Conservation (phyloP, 2,888 invertebrate genomes). For the Helicoverpa assulta region DNA sequence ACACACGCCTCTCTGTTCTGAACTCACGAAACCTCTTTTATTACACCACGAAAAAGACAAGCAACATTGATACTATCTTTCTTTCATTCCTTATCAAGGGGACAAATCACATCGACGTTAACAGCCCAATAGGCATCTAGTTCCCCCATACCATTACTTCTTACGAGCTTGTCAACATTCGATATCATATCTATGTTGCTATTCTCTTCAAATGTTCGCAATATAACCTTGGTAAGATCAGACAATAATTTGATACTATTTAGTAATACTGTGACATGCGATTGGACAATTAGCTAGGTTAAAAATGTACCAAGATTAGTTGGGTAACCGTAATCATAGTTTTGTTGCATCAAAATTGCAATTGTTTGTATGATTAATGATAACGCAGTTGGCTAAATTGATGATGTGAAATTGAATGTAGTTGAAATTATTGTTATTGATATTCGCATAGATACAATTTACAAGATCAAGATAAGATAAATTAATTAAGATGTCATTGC, state of each 20-base stretch:
- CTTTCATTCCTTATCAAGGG: background rate
- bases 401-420: slow-evolving; percentile 25
- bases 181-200: slow-evolving; percentile 48
- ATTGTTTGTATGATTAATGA: slow-evolving; percentile 46
- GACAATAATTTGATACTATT: slow-evolving; percentile 61
- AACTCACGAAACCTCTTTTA: background rate
- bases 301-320: slow-evolving; percentile 42
- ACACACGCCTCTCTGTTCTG: background rate
- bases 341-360: slow-evolving; percentile 44
- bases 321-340: slow-evolving; percentile 36
- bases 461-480: no score
- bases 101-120: background rate
- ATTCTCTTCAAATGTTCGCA: slow-evolving; percentile 49
- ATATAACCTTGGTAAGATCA: slow-evolving; percentile 47
- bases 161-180: slow-evolving; percentile 28
- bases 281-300: slow-evolving; percentile 50
- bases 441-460: no score
- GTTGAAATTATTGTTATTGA: background rate
- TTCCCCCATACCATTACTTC: slow-evolving; percentile 14
- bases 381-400: slow-evolving; percentile 19
- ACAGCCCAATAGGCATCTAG: background rate
- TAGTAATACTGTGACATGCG: slow-evolving; percentile 51
- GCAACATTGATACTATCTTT: background rate
- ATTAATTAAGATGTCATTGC: no score
- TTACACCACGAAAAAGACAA: background rate